Conservation (phyloP, 2,113 vertebrate genomes). For the Neodon shergylaensis region DNA sequence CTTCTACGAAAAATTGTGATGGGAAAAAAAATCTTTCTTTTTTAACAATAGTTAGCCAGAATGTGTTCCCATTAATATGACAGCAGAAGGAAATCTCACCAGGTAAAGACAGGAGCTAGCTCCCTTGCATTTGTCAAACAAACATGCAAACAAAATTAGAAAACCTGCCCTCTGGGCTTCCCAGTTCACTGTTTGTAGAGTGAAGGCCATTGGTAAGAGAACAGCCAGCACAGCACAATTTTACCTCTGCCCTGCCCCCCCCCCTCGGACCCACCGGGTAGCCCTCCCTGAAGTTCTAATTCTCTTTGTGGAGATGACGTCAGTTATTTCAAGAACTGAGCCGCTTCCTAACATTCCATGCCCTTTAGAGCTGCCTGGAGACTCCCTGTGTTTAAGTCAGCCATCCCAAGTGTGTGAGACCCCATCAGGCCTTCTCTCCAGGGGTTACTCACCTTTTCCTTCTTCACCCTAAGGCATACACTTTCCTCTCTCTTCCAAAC, state of each 20-base stretch:
- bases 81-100: neutral
- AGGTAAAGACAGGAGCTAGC: neutral
- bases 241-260: neutral
- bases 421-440: neutral
- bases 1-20: neutral
- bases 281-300: neutral
- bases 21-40: neutral
- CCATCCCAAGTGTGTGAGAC: neutral
- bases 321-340: neutral
- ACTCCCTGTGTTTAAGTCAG: neutral
- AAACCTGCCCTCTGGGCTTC: too few species aligned
- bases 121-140: neutral
- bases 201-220: neutral
- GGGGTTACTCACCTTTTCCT: neutral
- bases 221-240: neutral
- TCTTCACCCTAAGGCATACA: neutral
- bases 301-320: neutral
- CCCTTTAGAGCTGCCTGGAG: neutral
- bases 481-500: conserved; percentile 26
- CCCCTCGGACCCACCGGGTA: fast-evolving
- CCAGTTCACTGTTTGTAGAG: neutral
- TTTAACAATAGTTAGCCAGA: neutral
- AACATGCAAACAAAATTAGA: neutral
- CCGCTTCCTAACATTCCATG: neutral
- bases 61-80: neutral